These are phyloP conservation scores for Malurus splendens DNA, from an alignment of 2,797 vertebrate genomes.

Conservation along the genomic window DNA sequence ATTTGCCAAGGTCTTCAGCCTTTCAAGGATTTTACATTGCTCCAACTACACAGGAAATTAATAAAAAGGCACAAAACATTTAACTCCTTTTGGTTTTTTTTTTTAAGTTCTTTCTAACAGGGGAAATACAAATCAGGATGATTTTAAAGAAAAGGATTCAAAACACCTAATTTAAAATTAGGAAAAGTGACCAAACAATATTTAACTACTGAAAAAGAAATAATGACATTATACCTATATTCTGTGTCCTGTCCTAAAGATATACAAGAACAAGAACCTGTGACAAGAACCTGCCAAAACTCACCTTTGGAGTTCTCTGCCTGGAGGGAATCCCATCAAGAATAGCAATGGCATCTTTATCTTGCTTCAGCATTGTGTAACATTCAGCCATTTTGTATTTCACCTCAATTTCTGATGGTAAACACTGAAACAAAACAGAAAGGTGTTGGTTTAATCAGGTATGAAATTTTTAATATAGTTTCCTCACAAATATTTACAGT, in stretches of 20 bases:
- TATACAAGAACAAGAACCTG: not conserved
- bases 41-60: not conserved
- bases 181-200: not conserved
- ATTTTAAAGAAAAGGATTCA: not conserved
- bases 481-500: not conserved
- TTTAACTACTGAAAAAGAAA: not conserved
- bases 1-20: not conserved
- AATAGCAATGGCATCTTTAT: constrained; percentile 97
- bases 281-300: not conserved
- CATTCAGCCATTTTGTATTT: constrained; percentile 99
- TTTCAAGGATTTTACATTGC: not conserved
- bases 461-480: not conserved
- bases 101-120: not conserved
- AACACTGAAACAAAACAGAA: constrained; percentile 73
- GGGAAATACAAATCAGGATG: not conserved
- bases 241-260: not conserved
- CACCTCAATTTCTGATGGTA: constrained; percentile 96
- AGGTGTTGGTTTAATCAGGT: not conserved
- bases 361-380: constrained; percentile 94
- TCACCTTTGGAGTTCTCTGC: constrained; percentile 95
- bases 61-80: not conserved
- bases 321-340: constrained; percentile 95
- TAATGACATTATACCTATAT: not conserved
- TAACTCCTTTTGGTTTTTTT: not conserved
- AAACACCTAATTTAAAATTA: not conserved